Conservation (phyloP, 1,140 invertebrate genomes). For the Centruroides vittatus region DNA sequence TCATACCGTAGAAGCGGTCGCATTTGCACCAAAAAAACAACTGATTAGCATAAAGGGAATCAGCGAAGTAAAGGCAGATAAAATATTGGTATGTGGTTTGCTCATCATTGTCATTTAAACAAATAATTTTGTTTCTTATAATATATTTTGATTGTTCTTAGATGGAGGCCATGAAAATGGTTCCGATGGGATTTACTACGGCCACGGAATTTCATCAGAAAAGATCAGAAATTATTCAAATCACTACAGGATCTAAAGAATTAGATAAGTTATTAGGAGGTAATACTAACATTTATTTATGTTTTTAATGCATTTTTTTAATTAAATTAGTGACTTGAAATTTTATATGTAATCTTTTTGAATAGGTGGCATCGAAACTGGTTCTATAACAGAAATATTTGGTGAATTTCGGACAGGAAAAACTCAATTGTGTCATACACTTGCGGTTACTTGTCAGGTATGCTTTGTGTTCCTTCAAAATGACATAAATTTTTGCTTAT, state of each 20-base stretch:
- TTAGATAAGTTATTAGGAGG: conserved; percentile 68
- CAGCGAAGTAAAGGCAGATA: conserved; percentile 93
- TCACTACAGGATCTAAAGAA: conserved; percentile 61
- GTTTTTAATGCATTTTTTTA: too few species aligned
- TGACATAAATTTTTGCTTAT: conserved; percentile 5
- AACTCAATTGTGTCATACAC: conserved; percentile 91
- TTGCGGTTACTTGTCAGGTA: conserved; percentile 96
- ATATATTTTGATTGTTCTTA: conserved; percentile 21
- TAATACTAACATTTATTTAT: conserved; percentile 9
- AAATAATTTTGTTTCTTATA: background rate
- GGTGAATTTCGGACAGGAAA: conserved; percentile 98
- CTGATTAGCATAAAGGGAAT: conserved; percentile 88
- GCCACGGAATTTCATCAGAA: conserved; percentile 92
- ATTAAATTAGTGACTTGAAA: background rate
- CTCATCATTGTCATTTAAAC: background rate
- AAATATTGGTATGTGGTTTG: conserved; percentile 51
- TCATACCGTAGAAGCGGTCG: conserved; percentile 88
- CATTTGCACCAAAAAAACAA: conserved; percentile 84
- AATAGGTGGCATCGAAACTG: conserved; percentile 91
- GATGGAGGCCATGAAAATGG: conserved; percentile 77
- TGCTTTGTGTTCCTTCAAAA: background rate
- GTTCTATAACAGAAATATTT: conserved; percentile 98
- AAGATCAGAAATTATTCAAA: conserved; percentile 71
- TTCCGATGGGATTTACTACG: conserved; percentile 95
- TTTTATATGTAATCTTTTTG: conserved; percentile 26